Evolutionary conservation across 2,888 invertebrate species (phyloP), one percentile per base, ranked within the genome.

Genomic region (Limnephilus rhombicus): DNA sequence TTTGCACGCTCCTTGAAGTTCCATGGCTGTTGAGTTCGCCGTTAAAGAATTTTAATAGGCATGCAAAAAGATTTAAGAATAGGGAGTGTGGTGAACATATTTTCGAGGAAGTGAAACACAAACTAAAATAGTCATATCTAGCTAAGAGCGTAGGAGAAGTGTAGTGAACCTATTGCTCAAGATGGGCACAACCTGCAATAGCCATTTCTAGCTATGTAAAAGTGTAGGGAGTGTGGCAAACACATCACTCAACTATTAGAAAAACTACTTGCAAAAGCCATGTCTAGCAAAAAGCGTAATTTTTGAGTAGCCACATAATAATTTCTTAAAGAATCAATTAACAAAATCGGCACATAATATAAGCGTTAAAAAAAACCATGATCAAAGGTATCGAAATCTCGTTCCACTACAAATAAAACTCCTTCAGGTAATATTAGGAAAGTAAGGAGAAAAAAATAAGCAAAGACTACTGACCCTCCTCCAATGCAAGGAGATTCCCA

Each of bases 401-500:
- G 2, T 45, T 11, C 45, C 12, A 11, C 11, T 45, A 41, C 41
- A 11, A 41, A 41, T 41, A 41, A 41, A 41, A 9, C 12, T 34
- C 13, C 18, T 83, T 18, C 15, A 34, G 41, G 41, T 41, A 41
- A 41, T 12, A 45, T 45, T 12, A 45, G 45, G 1, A 45, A 45
- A 11, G 12, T 45, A 12, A 45, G 12, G 12, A 45, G 45, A 45
- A 45, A 12, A 11, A 45, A 12, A 45, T 45, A 45, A 45, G 12
- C 45, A 45, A 83, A 11, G 1, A 83, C 24, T 34, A 31, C 95
- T 95, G 95, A 97, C 97, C 97, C 97, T 80, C 97, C 96, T 94
- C 97, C 86, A n/a, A 29, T 96, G 94, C 98, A 98, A 81, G 98
- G 98, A 94, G 97, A 97, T 94, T 98, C 98, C 97, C 98, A 98